Evolutionary conservation across 2,888 invertebrate genomes (phyloP), one percentile per base, ranked within the genome.

Genomic region (Agriopis marginaria): DNA sequence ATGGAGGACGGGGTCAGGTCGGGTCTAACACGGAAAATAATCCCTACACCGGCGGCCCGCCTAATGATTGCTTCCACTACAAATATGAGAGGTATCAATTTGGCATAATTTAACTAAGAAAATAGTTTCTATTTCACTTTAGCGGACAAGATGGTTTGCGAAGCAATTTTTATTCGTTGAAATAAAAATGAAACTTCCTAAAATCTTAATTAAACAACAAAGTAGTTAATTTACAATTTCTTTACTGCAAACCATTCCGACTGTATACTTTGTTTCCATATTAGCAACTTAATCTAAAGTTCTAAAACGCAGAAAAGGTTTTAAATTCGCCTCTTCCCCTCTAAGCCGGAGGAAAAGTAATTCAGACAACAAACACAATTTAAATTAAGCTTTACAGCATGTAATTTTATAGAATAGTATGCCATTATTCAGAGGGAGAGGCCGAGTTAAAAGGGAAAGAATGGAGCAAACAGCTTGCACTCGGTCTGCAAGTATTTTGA

Each of bases 1-100:
- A 90, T 80, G 89, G 80, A 86, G 89, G 86, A 82, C 82, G 81
- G 86, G 91, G 90, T 89, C 89, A 88, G 88, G 87, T 86, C 86
- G 86, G 87, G 88, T 84, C 87, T 82, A 80, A 81, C 84, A 81
- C 81, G 84, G 83, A 86, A 86, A 90, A 87, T 88, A 88, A 90
- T 88, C 87, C 87, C 83, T 82, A 84, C 74, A 75, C 82, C 78
- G 66, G 23, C n/a, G 61, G 77, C 81, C 83, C 83, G 84, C 82
- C 79, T 79, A 82, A 85, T 84, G 80, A 79, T 83, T 79, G 78
- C 73, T 76, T 76, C 77, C 75, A 77, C 75, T 79, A 79, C 77
- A 78, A 79, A 82, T 78, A 75, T 76, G 75, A 77, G 75, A 73
- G 74, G 74, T 81, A 76, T 77, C 70, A 75, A 74, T 77, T 78